phyloP scores from a whole-genome alignment of 2,797 vertebrate species.

The Xerus rutilus region DNA sequence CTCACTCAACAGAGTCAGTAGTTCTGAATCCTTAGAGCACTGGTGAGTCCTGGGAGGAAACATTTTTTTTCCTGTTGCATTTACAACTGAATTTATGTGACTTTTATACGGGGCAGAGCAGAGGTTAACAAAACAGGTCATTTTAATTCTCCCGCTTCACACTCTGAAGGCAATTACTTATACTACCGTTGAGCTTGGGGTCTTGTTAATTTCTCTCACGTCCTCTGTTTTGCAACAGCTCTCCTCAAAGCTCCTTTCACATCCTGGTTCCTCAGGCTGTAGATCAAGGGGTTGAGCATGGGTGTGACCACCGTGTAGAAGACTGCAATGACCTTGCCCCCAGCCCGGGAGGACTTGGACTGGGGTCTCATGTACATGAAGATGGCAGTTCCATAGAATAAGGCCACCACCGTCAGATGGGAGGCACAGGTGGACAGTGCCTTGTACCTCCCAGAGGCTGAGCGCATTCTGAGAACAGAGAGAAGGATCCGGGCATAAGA shows the following conservation, averaged over 20 bases:
- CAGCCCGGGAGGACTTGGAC: constrained; percentile 57
- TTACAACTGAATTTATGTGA: not conserved
- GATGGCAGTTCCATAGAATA: constrained; percentile 83
- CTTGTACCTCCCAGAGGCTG: constrained; percentile 58
- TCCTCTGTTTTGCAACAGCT: constrained; percentile 14
- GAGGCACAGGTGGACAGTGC: constrained; percentile 84
- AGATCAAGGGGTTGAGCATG: constrained; percentile 79
- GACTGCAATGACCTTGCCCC: constrained; percentile 72
- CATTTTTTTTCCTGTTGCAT: not conserved
- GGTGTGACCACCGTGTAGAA: constrained; percentile 78
- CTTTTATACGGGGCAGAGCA: not conserved
- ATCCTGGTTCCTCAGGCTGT: constrained; percentile 74
- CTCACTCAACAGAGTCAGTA: not conserved
- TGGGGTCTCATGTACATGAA: constrained; percentile 82
- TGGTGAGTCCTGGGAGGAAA: not conserved
- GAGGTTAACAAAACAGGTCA: not conserved
- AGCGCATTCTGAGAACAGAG: constrained; percentile 54
- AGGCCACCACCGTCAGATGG: constrained; percentile 76
- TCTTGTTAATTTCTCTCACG: not conserved
- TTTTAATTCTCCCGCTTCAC: not conserved
- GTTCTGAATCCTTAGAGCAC: not conserved
- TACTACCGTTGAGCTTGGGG: too few species aligned
- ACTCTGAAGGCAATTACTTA: not conserved
- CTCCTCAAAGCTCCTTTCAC: constrained; percentile 72
- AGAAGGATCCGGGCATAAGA: constrained; percentile 76